These are phyloP conservation scores for Gymnosoma rotundatum DNA, from an alignment of 2,888 invertebrate genomes.

Conservation along the genomic window DNA sequence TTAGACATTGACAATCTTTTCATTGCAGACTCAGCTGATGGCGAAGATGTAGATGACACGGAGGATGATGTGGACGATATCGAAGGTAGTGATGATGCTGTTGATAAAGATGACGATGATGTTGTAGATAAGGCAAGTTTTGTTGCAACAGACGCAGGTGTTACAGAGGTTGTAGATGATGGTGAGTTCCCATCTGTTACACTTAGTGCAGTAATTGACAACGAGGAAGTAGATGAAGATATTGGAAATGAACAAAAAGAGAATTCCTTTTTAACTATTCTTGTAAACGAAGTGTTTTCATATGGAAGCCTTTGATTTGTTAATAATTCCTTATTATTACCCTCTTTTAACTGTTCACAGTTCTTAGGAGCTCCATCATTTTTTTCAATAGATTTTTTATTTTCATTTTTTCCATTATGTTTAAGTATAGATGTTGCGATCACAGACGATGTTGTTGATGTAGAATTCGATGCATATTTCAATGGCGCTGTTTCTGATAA, in stretches of 20 bases:
- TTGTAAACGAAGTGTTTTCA: slow-evolving; percentile 61
- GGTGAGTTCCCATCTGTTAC: slow-evolving; percentile 9
- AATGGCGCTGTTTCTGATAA: slow-evolving; percentile 66
- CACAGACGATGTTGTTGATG: slow-evolving; percentile 72
- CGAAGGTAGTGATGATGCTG: slow-evolving; percentile 68
- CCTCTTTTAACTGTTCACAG: slow-evolving; percentile 58
- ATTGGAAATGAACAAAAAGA: slow-evolving; percentile 64
- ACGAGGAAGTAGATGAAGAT: slow-evolving; percentile 66
- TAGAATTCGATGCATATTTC: slow-evolving; percentile 69
- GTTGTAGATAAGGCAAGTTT: slow-evolving; percentile 53
- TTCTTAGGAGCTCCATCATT: slow-evolving; percentile 35
- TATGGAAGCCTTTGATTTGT: slow-evolving; percentile 68
- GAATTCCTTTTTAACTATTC: slow-evolving; percentile 55
- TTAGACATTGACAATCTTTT: slow-evolving; percentile 59
- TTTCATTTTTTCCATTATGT: slow-evolving; percentile 58
- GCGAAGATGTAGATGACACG: neutral
- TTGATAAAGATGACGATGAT: slow-evolving; percentile 44
- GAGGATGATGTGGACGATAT: slow-evolving; percentile 58
- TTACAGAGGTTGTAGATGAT: slow-evolving; percentile 62
- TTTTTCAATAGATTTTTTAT: neutral
- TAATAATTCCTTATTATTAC: slow-evolving; percentile 60
- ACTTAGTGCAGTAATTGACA: slow-evolving; percentile 60
- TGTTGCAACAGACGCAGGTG: slow-evolving; percentile 50
- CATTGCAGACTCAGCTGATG: slow-evolving; percentile 70
- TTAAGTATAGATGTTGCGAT: slow-evolving; percentile 70